Conservation (phyloP, 2,113 vertebrate species). For the Zosterops lateralis region DNA sequence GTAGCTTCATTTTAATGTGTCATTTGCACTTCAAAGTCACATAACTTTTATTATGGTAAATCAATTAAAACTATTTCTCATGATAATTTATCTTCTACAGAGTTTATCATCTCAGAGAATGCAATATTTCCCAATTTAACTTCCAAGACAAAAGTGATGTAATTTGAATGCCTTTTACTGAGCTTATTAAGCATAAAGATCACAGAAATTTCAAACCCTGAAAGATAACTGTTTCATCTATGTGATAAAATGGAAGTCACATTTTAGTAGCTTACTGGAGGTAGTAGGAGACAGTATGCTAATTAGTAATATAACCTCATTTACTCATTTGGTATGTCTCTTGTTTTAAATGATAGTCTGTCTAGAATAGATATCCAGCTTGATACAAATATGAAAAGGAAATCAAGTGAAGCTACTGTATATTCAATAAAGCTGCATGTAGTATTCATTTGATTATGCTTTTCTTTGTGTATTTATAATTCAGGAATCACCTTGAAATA, state of each 20-base stretch:
- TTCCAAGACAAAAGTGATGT: slow-evolving; percentile 82
- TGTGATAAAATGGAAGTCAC: slow-evolving; percentile 78
- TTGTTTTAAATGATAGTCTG: slow-evolving; percentile 68
- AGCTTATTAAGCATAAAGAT: slow-evolving; percentile 85
- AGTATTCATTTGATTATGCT: neutral
- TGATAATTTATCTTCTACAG: slow-evolving; percentile 83
- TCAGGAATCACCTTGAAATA: slow-evolving; percentile 38
- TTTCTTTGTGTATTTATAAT: slow-evolving; percentile 21
- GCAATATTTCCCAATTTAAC: slow-evolving; percentile 84
- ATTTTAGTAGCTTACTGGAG: slow-evolving; percentile 72
- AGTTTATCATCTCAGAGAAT: slow-evolving; percentile 82
- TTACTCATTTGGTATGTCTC: slow-evolving; percentile 73
- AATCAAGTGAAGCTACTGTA: slow-evolving; percentile 42
- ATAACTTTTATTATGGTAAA: slow-evolving; percentile 86
- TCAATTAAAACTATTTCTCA: slow-evolving; percentile 87
- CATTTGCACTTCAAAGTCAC: slow-evolving; percentile 85
- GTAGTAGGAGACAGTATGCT: slow-evolving; percentile 76
- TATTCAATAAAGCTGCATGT: slow-evolving; percentile 24
- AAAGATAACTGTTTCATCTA: slow-evolving; percentile 86
- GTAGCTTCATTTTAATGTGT: slow-evolving; percentile 84
- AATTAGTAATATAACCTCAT: slow-evolving; percentile 82
- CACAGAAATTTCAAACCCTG: slow-evolving; percentile 82
- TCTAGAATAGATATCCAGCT: slow-evolving; percentile 62
- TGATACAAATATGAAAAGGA: slow-evolving; percentile 72
- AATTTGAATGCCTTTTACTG: slow-evolving; percentile 83